phyloP scores from a whole-genome alignment of 2,113 vertebrate species.

The Indri indri region DNA sequence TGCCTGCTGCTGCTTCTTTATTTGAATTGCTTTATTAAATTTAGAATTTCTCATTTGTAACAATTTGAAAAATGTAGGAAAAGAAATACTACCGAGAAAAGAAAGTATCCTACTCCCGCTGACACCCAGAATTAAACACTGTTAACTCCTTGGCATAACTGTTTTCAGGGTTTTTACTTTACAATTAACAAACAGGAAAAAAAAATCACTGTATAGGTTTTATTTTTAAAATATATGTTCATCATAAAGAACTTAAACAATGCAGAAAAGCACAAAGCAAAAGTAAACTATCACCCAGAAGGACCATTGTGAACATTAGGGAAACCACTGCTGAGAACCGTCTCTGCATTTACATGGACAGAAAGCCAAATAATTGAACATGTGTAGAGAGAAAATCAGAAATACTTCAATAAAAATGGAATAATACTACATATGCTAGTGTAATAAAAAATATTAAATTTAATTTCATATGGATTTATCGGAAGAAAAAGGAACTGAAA shows the following conservation, averaged over 20 bases:
- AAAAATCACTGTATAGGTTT: neutral
- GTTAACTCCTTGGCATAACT: neutral
- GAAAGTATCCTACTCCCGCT: neutral
- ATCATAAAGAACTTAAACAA: neutral
- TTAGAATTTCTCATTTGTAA: neutral
- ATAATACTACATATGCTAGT: neutral
- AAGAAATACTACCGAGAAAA: neutral
- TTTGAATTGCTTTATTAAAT: neutral
- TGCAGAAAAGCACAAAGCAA: neutral
- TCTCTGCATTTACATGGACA: neutral
- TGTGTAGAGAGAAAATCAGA: neutral
- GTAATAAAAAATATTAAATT: too few relatives aligned
- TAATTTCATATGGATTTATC: neutral
- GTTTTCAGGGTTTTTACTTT: neutral
- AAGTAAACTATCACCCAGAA: neutral
- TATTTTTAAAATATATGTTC: neutral
- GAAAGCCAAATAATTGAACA: neutral
- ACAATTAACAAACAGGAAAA: neutral
- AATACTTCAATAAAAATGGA: neutral
- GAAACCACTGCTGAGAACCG: too few relatives aligned
- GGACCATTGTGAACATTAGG: neutral
- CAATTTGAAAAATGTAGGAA: neutral
- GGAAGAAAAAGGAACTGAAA: neutral
- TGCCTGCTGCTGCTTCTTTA: neutral
- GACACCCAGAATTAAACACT: neutral